phyloP scores from a whole-genome alignment of 2,113 vertebrate species.

The Neopipo cinnamomea region DNA sequence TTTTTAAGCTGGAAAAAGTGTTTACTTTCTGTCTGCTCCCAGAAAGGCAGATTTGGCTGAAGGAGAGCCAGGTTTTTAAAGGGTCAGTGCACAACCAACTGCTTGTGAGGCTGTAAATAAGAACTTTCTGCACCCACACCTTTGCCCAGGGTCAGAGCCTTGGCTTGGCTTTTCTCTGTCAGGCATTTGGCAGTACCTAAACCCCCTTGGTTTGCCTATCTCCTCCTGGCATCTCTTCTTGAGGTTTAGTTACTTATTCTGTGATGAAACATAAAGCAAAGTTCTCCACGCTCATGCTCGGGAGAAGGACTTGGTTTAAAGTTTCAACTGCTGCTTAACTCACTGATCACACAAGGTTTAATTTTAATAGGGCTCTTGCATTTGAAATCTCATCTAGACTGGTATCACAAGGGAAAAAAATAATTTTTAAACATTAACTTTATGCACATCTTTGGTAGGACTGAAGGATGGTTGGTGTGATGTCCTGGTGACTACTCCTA shows the following conservation, averaged over 20 bases:
- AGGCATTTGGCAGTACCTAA: background rate
- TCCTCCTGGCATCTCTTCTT: background rate
- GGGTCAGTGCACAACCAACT: background rate
- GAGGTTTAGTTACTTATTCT: slow-evolving; percentile 35
- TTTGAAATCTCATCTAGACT: background rate
- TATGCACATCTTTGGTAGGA: background rate
- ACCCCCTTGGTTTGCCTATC: background rate
- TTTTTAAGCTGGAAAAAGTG: background rate
- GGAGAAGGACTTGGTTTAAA: slow-evolving; percentile 2
- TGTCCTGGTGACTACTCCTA: background rate
- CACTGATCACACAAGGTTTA: background rate
- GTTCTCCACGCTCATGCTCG: background rate
- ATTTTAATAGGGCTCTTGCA: background rate
- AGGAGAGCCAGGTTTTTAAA: background rate
- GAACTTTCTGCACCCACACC: background rate
- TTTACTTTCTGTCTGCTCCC: background rate
- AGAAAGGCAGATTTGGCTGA: background rate
- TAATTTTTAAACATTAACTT: background rate
- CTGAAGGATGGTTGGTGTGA: background rate
- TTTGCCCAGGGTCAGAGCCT: background rate
- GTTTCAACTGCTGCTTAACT: background rate
- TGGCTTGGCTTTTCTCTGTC: background rate
- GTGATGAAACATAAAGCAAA: background rate
- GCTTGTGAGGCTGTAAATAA: background rate
- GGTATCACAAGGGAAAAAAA: background rate